Percentiles rank a stretch among this genome's conserved stretches.
phyloP scores from a whole-genome alignment of 53 echinoderm and acorn worm species.

The Hippasteria phrygiana region DNA sequence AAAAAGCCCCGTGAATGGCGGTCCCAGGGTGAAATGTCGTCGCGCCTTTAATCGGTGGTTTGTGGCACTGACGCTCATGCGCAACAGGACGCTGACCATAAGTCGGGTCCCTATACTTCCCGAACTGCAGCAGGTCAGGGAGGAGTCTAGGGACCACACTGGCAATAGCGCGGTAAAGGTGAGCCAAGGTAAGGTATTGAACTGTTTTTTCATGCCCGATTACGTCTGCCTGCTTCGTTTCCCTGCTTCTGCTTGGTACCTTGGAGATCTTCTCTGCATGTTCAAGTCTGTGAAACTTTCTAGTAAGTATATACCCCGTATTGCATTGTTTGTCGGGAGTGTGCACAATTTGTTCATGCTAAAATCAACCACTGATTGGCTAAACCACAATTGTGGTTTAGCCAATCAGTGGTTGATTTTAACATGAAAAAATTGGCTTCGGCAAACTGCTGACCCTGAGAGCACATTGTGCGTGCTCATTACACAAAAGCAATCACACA shows the following conservation, averaged over 20 bases:
- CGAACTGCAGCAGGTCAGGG: conserved; percentile 56
- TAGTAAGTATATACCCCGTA: background rate
- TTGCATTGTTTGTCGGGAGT: background rate
- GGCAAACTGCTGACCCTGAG: too few relatives aligned
- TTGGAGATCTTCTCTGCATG: background rate
- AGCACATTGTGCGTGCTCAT: too few relatives aligned
- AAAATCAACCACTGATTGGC: too few relatives aligned
- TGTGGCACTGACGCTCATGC: conserved; percentile 78
- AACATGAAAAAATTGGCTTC: too few relatives aligned
- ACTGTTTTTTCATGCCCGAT: too few relatives aligned
- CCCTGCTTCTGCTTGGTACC: background rate
- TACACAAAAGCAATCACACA: too few relatives aligned
- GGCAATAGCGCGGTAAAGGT: conserved; percentile 61
- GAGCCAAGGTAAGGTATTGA: conserved; percentile 62
- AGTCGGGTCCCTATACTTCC: conserved; percentile 64
- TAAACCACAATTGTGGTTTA: too few relatives aligned
- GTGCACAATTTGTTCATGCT: background rate
- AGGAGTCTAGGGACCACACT: conserved; percentile 56
- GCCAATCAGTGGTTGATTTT: too few relatives aligned
- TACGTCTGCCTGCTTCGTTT: background rate
- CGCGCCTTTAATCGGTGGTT: conserved; percentile 88
- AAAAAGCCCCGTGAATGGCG: too few relatives aligned
- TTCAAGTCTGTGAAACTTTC: background rate
- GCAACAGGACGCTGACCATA: conserved; percentile 70
- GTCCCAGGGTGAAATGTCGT: background rate